phyloP scores from a whole-genome alignment of 2,888 invertebrate species.

The Branchinecta sandiegonensis region DNA sequence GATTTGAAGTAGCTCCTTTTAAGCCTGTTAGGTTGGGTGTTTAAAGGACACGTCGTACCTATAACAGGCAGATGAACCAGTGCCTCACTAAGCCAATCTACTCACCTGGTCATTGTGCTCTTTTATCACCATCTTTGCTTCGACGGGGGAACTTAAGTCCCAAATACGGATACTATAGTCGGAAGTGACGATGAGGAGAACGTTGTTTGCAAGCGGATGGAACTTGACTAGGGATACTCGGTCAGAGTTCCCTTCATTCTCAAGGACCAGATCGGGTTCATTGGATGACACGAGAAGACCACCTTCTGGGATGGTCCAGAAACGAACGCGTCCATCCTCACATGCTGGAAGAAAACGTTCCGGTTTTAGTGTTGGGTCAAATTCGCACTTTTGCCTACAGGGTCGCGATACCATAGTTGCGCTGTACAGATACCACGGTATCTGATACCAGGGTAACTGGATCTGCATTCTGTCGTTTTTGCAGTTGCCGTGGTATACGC shows the following conservation, averaged over 20 bases:
- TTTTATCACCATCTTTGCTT: conserved; percentile 47
- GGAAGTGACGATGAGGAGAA: conserved; percentile 74
- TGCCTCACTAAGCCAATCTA: background rate
- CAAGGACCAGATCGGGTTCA: conserved; percentile 47
- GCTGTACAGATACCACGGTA: too few relatives aligned
- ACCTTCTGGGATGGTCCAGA: conserved; percentile 61
- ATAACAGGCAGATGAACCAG: background rate
- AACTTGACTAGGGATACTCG: conserved; percentile 81
- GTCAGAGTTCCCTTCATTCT: conserved; percentile 59
- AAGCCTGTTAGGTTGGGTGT: too few relatives aligned
- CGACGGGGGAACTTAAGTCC: conserved; percentile 41
- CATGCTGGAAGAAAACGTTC: conserved; percentile 43
- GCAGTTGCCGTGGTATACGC: too few relatives aligned
- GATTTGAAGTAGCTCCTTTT: too few relatives aligned
- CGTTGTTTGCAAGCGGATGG: conserved; percentile 73
- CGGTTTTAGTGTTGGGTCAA: too few relatives aligned
- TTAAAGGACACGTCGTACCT: too few relatives aligned
- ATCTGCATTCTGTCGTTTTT: too few relatives aligned
- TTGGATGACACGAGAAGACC: conserved; percentile 68
- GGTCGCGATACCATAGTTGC: too few relatives aligned
- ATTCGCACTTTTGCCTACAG: too few relatives aligned
- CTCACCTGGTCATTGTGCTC: conserved; percentile 62
- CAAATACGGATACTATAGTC: conserved; percentile 79
- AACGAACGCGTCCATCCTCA: conserved; percentile 66
- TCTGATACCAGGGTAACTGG: too few relatives aligned